A percentile compares a stretch with the other conserved stretches of the same genome.
Evolutionary conservation across 2,113 vertebrate genomes (phyloP).

Genomic region (Epinephelus lanceolatus): DNA sequence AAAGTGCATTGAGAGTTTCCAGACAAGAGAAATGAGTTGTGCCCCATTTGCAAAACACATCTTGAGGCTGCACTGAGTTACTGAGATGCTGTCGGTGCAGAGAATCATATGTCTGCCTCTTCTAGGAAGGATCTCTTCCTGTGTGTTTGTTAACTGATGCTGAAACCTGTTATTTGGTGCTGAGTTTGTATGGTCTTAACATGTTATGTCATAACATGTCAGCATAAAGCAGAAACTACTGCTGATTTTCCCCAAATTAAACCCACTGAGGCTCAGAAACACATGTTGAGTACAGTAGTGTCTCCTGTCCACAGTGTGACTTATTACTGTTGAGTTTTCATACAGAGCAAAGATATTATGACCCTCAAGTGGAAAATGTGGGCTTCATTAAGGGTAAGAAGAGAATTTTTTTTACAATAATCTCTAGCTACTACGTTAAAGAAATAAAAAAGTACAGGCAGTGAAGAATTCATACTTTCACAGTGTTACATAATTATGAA

Average conservation of each 20-base stretch:
- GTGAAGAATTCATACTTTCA: too few species aligned
- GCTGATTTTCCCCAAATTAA: neutral
- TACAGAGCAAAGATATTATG: neutral
- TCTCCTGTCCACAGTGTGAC: too few species aligned
- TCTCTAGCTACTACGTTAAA: too few species aligned
- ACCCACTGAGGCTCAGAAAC: neutral
- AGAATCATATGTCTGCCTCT: neutral
- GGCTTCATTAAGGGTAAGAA: neutral
- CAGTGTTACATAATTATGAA: neutral
- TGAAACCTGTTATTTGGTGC: neutral
- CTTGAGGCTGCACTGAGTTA: neutral
- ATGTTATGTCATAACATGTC: neutral
- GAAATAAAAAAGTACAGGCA: too few species aligned
- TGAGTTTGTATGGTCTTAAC: neutral
- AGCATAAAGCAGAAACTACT: neutral
- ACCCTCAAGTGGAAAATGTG: neutral
- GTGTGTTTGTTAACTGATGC: neutral
- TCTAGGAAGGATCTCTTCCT: neutral
- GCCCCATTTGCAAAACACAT: neutral
- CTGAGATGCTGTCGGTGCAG: neutral
- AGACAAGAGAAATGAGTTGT: neutral
- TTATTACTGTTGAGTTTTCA: too few species aligned
- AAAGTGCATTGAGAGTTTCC: neutral
- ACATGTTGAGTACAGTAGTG: too few species aligned
- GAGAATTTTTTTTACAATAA: neutral